phyloP scores from a whole-genome alignment of 37 sponge, comb jelly and placozoan genomes.

The Halisarca cf. caerulea region DNA sequence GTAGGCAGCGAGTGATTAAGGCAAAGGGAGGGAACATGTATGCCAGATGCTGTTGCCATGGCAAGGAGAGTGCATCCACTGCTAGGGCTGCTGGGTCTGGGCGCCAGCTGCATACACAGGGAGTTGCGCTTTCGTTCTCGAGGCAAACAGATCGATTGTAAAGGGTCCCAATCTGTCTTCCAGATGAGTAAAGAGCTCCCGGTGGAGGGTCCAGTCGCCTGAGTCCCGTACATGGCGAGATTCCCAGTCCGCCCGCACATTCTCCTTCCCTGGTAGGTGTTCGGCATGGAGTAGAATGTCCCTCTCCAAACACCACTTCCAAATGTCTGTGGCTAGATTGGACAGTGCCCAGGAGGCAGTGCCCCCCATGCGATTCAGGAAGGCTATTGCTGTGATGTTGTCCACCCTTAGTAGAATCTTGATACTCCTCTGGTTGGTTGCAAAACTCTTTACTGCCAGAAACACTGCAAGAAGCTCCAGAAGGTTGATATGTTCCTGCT shows the following conservation, averaged over 20 bases:
- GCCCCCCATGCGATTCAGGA: constrained; percentile 56
- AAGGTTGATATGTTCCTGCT: constrained; percentile 55
- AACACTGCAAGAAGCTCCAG: constrained; percentile 52
- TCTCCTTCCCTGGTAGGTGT: constrained; percentile 43
- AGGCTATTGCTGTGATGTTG: constrained; percentile 31
- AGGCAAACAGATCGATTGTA: constrained; percentile 49
- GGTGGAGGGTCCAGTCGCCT: not conserved
- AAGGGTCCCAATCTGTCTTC: not conserved
- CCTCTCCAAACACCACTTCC: constrained; percentile 57
- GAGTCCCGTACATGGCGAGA: not conserved
- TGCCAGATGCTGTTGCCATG: too few species aligned
- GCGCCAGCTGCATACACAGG: constrained; percentile 49
- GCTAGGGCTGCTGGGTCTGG: too few species aligned
- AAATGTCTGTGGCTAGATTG: constrained; percentile 1
- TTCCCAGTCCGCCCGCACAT: not conserved
- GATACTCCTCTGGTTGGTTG: constrained; percentile 21
- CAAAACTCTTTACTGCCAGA: constrained; percentile 48
- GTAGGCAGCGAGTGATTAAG: too few species aligned
- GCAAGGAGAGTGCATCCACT: constrained; percentile 39
- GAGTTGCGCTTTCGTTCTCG: constrained; percentile 16
- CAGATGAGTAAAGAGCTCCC: constrained; percentile 1
- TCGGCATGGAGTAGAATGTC: constrained; percentile 41
- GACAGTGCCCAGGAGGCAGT: constrained; percentile 22
- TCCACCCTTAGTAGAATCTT: constrained; percentile 21
- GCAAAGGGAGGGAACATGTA: too few species aligned